Evolutionary conservation across 2,797 vertebrate genomes (phyloP).

Genomic region (Lepidocolaptes lacrymiger): DNA sequence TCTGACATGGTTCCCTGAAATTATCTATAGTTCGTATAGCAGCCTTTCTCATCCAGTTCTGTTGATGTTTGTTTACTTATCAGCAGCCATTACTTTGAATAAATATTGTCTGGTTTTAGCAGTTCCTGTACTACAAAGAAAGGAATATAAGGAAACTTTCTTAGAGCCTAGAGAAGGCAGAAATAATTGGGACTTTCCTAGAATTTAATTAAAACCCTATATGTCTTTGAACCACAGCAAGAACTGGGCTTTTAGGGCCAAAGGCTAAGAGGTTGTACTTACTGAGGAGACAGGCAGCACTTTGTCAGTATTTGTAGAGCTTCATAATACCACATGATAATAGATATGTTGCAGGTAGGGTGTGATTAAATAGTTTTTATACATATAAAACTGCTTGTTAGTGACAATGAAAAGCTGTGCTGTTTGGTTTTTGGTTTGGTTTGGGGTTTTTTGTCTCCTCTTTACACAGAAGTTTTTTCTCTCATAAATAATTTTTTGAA

Average conservation of each 20-base stretch:
- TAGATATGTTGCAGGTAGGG: neutral
- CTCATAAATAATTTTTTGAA: neutral
- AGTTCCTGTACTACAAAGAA: neutral
- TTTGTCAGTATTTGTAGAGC: neutral
- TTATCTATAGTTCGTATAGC: neutral
- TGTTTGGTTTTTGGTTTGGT: neutral
- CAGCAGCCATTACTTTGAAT: neutral
- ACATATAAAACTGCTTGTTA: neutral
- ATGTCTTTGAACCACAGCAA: neutral
- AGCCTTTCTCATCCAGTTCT: neutral
- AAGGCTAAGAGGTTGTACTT: neutral
- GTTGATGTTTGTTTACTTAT: neutral
- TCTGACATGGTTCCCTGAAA: neutral
- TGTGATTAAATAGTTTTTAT: neutral
- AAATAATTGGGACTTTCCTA: neutral
- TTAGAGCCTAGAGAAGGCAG: neutral
- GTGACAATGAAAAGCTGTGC: neutral
- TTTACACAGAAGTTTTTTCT: neutral
- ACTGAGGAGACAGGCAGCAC: neutral
- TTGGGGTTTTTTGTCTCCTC: rapidly evolving
- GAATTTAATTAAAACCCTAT: neutral
- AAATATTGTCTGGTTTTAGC: neutral
- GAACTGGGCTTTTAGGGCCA: neutral
- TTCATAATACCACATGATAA: neutral
- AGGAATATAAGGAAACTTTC: neutral